Conservation (phyloP, 2,888 invertebrate species). For the Chrysomela aeneicollis region DNA sequence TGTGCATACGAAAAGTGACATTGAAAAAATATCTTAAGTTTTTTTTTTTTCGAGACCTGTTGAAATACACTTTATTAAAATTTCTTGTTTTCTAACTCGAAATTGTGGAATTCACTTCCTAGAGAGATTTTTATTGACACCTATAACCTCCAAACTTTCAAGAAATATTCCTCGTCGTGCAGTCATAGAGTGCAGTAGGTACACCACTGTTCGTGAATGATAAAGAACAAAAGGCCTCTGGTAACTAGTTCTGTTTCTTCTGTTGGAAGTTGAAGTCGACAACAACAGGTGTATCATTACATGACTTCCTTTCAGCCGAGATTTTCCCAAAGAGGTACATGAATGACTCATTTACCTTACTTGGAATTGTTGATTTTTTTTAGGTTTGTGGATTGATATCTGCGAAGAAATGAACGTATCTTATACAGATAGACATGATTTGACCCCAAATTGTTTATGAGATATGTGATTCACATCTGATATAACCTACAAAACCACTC, state of each 20-base stretch:
- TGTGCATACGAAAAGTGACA: too few relatives aligned
- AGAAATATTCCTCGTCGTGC: too few relatives aligned
- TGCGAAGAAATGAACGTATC: not conserved
- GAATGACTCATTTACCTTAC: slow-evolving; percentile 24
- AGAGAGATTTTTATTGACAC: too few relatives aligned
- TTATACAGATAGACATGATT: not conserved
- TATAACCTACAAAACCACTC: too few relatives aligned
- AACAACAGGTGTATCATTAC: slow-evolving; percentile 5
- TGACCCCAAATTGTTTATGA: not conserved
- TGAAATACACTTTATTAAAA: too few relatives aligned
- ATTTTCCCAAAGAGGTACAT: slow-evolving; percentile 29
- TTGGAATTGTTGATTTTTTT: slow-evolving; percentile 17
- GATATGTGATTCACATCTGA: not conserved
- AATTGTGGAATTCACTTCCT: too few relatives aligned
- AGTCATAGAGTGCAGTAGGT: too few relatives aligned
- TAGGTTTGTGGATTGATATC: slow-evolving; percentile 10
- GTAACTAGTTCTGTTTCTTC: not conserved
- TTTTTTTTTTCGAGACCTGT: too few relatives aligned
- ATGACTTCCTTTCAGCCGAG: slow-evolving; percentile 19
- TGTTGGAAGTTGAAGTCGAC: slow-evolving; percentile 4
- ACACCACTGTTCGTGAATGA: not conserved
- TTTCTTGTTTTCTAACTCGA: too few relatives aligned
- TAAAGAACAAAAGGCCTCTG: slow-evolving; percentile 9
- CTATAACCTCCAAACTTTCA: too few relatives aligned
- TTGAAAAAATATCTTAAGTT: too few relatives aligned